Percentiles rank a stretch among this genome's conserved stretches.
Conservation (phyloP, 1,140 invertebrate species). For the Teleopsis dalmanni region DNA sequence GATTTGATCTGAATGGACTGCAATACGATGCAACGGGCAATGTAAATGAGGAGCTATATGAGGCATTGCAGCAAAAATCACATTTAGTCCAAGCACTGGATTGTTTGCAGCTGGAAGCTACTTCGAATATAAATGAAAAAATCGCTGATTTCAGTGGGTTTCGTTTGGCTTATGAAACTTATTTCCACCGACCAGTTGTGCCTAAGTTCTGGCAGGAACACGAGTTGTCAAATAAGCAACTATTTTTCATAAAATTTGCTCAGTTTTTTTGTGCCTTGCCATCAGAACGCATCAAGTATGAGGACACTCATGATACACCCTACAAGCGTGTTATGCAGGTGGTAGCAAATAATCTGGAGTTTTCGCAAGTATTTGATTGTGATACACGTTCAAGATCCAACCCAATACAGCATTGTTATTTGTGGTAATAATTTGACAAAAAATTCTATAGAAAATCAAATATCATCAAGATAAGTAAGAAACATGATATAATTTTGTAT, state of each 20-base stretch:
- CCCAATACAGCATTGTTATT: too few species aligned
- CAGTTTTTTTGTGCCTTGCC: constrained; percentile 30
- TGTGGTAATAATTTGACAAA: too few species aligned
- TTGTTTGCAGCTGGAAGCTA: neutral
- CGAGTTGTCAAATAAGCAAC: neutral
- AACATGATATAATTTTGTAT: too few species aligned
- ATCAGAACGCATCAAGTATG: constrained; percentile 3
- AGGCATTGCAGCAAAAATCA: neutral
- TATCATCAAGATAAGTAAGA: too few species aligned
- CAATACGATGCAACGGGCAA: constrained; percentile 27
- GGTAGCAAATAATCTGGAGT: constrained; percentile 5
- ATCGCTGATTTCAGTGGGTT: constrained; percentile 30
- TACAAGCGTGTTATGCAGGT: constrained; percentile 2
- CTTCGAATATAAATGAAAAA: constrained; percentile 6
- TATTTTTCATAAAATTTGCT: constrained; percentile 32
- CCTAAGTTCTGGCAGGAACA: neutral
- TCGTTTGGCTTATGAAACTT: constrained; percentile 19
- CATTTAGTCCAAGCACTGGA: neutral
- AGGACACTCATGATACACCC: constrained; percentile 6
- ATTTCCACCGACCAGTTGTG: neutral
- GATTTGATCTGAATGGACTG: constrained; percentile 27
- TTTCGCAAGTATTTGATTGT: neutral
- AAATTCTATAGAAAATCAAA: too few species aligned
- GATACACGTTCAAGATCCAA: too few species aligned
- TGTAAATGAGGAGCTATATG: neutral